Evolutionary conservation across 2,113 vertebrate species (phyloP).

Genomic region (Pterocles burchelli): DNA sequence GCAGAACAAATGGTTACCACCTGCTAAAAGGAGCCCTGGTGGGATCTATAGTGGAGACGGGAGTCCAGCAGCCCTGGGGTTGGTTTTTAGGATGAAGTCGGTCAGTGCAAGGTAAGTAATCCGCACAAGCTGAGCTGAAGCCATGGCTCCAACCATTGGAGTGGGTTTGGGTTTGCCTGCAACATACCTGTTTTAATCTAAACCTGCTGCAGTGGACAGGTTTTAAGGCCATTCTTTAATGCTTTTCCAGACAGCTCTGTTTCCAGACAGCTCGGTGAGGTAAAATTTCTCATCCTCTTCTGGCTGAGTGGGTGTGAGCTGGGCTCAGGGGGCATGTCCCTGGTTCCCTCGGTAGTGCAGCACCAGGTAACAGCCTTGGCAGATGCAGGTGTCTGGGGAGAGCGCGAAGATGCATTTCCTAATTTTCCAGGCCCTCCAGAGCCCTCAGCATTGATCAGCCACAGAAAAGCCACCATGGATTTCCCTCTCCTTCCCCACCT

Average conservation of each 20-base stretch:
- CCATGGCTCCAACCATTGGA: rapidly evolving
- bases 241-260: constrained; percentile 49
- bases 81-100: background rate
- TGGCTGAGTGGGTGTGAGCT: background rate
- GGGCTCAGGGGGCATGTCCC: background rate
- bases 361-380: background rate
- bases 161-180: background rate
- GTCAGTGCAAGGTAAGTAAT: background rate
- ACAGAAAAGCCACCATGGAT: background rate
- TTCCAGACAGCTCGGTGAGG: constrained; percentile 5
- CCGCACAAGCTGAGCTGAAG: background rate
- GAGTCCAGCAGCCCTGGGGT: background rate
- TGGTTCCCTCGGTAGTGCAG: background rate
- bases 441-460: background rate
- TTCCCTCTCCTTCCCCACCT: background rate
- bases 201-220: constrained; percentile 14
- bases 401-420: background rate
- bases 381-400: background rate
- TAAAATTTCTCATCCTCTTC: constrained; percentile 38
- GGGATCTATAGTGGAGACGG: background rate
- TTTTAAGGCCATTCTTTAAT: background rate
- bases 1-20: background rate
- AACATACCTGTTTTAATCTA: constrained; percentile 41
- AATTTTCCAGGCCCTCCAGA: background rate
- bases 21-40: background rate